These are phyloP conservation scores for Tyrophagus putrescentiae DNA, from an alignment of 1,140 invertebrate genomes.

Conservation along the genomic window DNA sequence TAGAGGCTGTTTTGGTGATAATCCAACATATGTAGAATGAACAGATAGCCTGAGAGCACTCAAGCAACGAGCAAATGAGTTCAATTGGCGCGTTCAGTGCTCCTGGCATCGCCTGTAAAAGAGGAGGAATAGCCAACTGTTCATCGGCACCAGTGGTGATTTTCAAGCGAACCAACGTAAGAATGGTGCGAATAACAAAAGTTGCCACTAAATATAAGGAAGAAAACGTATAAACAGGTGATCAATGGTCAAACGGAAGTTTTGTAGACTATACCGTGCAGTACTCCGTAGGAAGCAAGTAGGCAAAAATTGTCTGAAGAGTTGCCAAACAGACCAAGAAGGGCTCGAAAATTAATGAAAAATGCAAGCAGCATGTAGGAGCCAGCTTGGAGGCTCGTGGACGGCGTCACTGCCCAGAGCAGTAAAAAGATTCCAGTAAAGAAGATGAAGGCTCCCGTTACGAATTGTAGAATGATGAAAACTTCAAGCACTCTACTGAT, in stretches of 20 bases:
- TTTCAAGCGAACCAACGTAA: slow-evolving; percentile 6
- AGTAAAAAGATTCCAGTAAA: slow-evolving; percentile 8
- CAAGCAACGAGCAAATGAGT: slow-evolving; percentile 10
- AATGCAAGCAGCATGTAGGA: slow-evolving; percentile 17
- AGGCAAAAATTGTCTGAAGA: slow-evolving; percentile 18
- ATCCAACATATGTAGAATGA: slow-evolving; percentile 14
- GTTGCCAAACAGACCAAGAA: slow-evolving; percentile 16
- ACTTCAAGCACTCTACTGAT: slow-evolving; percentile 6
- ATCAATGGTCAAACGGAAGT: no score
- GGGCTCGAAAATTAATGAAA: not conserved
- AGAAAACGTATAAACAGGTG: no score
- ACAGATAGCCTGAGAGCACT: not conserved
- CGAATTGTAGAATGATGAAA: slow-evolving; percentile 11
- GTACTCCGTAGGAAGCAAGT: slow-evolving; percentile 7
- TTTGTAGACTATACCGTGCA: no score
- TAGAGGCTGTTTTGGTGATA: not conserved
- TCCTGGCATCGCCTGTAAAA: slow-evolving; percentile 10
- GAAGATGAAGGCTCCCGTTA: slow-evolving; percentile 7
- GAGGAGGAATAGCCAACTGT: not conserved
- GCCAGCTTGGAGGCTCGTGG: slow-evolving; percentile 11
- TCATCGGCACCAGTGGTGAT: not conserved
- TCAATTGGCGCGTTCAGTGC: not conserved
- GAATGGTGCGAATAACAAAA: slow-evolving; percentile 16
- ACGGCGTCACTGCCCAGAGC: slow-evolving; percentile 5
- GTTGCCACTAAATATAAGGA: slow-evolving; percentile 16